These are phyloP conservation scores for Creontiades dilutus DNA, from an alignment of 2,888 invertebrate genomes.

Conservation along the genomic window DNA sequence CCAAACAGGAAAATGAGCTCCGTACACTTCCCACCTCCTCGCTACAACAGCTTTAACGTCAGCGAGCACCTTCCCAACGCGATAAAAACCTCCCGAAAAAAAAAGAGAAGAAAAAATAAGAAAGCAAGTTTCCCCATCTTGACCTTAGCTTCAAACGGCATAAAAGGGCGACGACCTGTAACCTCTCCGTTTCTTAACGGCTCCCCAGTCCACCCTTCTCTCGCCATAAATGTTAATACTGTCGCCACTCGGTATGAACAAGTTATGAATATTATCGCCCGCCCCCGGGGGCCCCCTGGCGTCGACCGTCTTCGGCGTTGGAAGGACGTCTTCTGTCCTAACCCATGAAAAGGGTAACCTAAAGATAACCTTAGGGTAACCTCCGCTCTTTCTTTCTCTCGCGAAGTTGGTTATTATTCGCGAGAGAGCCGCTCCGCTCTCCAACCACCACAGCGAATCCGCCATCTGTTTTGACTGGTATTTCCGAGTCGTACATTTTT, in stretches of 20 bases:
- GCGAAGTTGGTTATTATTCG: background rate
- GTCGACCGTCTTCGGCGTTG: constrained; percentile 23
- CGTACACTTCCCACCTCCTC: too few relatives aligned
- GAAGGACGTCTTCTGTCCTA: background rate
- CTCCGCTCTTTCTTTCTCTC: background rate
- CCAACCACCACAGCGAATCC: background rate
- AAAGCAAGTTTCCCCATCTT: background rate
- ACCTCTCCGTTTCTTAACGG: constrained; percentile 34
- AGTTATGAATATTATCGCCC: constrained; percentile 51
- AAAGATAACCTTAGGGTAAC: background rate
- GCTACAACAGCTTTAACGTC: background rate
- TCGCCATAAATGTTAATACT: constrained; percentile 52
- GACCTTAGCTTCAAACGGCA: constrained; percentile 35
- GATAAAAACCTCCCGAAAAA: constrained; percentile 9
- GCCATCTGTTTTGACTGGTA: background rate
- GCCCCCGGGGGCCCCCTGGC: constrained; percentile 8
- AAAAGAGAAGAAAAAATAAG: background rate
- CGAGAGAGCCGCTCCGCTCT: background rate
- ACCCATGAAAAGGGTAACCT: constrained; percentile 21
- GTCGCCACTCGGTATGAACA: constrained; percentile 49
- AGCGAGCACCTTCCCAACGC: background rate
- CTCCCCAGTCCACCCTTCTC: constrained; percentile 44
- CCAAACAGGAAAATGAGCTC: too few relatives aligned
- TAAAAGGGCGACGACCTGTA: constrained; percentile 42
- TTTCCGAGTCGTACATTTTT: constrained; percentile 11